phyloP scores from a whole-genome alignment of 37 sponge, comb jelly and placozoan species.

The Crambe crambe region DNA sequence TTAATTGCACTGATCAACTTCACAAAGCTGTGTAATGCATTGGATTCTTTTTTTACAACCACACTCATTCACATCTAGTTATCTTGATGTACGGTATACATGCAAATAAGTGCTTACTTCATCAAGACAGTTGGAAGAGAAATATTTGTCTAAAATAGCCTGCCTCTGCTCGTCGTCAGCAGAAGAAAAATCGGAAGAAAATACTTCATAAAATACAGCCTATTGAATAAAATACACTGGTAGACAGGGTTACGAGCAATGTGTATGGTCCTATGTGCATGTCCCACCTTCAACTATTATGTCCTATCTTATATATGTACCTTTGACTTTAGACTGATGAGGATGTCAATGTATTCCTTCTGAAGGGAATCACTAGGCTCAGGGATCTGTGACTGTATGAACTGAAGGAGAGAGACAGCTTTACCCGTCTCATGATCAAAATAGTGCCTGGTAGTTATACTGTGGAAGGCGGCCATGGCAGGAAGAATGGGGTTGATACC shows the following conservation, averaged over 20 bases:
- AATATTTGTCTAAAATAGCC: conserved; percentile 6
- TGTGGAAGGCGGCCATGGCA: conserved; percentile 12
- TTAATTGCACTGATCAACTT: neutral
- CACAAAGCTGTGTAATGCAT: too few relatives aligned
- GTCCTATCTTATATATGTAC: neutral
- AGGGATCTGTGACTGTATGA: conserved; percentile 26
- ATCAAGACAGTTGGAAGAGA: neutral
- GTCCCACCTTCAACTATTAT: neutral
- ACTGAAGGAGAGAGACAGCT: conserved; percentile 17
- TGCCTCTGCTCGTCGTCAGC: conserved; percentile 3
- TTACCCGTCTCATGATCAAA: neutral
- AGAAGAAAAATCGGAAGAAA: neutral
- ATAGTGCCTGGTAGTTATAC: neutral
- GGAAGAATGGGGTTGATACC: conserved; percentile 12
- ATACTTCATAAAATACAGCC: conserved; percentile 8
- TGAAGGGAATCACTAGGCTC: neutral
- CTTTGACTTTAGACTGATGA: conserved; percentile 32
- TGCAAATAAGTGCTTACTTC: neutral
- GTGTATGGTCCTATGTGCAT: neutral
- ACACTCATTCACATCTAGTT: too few relatives aligned
- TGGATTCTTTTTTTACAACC: too few relatives aligned
- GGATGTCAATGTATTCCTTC: conserved; percentile 3
- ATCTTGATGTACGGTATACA: too few relatives aligned
- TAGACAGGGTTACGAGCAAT: neutral
- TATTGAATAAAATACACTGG: neutral